Base-by-base conservation (phyloP, 2,113 vertebrate species). In the Condylura cristata region DNA sequence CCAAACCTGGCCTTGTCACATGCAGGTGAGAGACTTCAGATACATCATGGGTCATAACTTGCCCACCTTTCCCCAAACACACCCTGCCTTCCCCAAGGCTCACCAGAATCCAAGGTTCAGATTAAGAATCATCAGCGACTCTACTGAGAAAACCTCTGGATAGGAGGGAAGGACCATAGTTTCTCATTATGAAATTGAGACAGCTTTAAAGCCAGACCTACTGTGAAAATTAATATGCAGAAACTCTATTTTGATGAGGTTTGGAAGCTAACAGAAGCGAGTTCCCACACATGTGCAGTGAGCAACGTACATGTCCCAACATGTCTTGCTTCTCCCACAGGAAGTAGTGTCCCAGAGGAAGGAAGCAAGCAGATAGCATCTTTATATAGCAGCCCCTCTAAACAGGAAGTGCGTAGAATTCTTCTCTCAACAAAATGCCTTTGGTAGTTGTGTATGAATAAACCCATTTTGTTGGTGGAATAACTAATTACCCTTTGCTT, bases 41-140 rank as follows among this genome's bases (percentile, higher is more conserved):
- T 30, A 14, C 0, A 32, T 14, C 6, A 0, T 18, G 6, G 12
- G 1, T 30, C 39, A 30, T 37, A 65, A 18, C 26, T 13, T 7
- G 5, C 9, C 44, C 32, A 30, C 24, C 28, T 39, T 30, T 56
- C n/a, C 28, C 39, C 17, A n/a, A 22, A 34, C 37, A 22, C 32
- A 32, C 53, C 39, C 46, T 41, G 6, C 4, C n/a, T 44, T 46
- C 11, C 48, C 41, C 37, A 6, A 41, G 4, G 32, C 10, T 26
- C 6, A 0, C 90, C n/a, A 41, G 66, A 56, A 39, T 72, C 22
- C 61, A 56, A 18, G 2, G 44, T 88, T n/a, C 1, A 20, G 7
- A 2, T 17, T 24, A 65, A 28, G 16, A 6, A 26, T 48, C 11
- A 7, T 86, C 58, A 41, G 26, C n/a, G 58, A 88, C 6, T 34